Conservation (phyloP, 1,140 invertebrate genomes). For the Pinna nobilis region DNA sequence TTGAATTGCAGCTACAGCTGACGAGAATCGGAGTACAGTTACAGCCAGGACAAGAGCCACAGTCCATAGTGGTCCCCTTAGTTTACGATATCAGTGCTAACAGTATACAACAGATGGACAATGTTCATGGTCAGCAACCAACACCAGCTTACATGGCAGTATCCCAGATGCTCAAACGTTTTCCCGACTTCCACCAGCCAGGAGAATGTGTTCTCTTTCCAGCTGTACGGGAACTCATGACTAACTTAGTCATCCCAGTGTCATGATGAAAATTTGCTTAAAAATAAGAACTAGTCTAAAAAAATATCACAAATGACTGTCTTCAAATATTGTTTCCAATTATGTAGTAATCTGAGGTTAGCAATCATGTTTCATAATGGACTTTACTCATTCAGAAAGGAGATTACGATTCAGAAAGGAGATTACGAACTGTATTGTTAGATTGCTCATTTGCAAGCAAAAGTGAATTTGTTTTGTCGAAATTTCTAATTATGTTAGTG, state of each 20-base stretch:
- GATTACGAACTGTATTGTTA: no score
- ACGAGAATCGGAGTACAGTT: slow-evolving; percentile 83
- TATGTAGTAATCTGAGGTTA: neutral
- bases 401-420: no score
- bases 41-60: slow-evolving; percentile 81
- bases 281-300: no score
- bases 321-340: neutral
- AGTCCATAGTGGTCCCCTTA: slow-evolving; percentile 88
- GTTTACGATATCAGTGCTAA: slow-evolving; percentile 92
- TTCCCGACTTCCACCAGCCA: slow-evolving; percentile 77
- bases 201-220: slow-evolving; percentile 90
- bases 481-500: no score
- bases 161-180: slow-evolving; percentile 82
- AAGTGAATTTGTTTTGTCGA: no score
- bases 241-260: slow-evolving; percentile 79
- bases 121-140: slow-evolving; percentile 71
- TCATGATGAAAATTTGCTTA: no score
- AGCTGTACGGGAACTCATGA: slow-evolving; percentile 88
- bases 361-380: neutral
- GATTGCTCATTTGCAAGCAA: no score
- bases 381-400: no score
- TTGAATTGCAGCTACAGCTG: slow-evolving; percentile 86
- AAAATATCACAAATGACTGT: neutral
- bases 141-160: slow-evolving; percentile 74
- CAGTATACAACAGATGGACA: slow-evolving; percentile 88